Evolutionary conservation across 2,888 invertebrate genomes (phyloP).

Genomic region (Pyrgus malvae): DNA sequence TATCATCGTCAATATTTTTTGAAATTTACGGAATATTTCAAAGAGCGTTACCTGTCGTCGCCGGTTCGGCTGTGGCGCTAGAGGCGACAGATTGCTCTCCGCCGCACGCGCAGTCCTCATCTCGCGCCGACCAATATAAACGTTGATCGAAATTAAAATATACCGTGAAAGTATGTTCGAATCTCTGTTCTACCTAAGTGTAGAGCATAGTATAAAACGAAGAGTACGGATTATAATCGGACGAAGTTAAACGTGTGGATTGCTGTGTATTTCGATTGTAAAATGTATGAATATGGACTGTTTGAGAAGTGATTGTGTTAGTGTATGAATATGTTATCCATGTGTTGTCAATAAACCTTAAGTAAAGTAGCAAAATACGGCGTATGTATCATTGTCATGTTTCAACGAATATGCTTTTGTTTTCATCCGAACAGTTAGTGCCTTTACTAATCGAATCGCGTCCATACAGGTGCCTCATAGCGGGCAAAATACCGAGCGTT

Average conservation of each 20-base stretch:
- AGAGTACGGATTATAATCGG: slow-evolving; percentile 35
- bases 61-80: slow-evolving; percentile 50
- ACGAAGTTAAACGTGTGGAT: slow-evolving; percentile 24
- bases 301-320: slow-evolving; percentile 9
- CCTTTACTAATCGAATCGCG: neutral
- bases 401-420: neutral
- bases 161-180: slow-evolving; percentile 55
- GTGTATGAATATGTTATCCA: neutral
- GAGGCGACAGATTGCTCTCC: slow-evolving; percentile 50
- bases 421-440: neutral
- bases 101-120: slow-evolving; percentile 66
- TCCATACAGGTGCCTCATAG: too few relatives aligned
- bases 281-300: neutral
- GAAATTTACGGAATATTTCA: slow-evolving; percentile 41
- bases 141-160: slow-evolving; percentile 68
- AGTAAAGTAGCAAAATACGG: slow-evolving; percentile 22
- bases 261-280: slow-evolving; percentile 25
- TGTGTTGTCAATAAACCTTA: neutral
- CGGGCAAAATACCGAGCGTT: neutral
- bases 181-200: slow-evolving; percentile 39
- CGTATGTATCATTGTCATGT: neutral
- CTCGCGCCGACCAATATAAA: slow-evolving; percentile 68
- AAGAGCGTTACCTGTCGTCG: slow-evolving; percentile 53
- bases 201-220: slow-evolving; percentile 17
- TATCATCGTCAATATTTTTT: slow-evolving; percentile 47